Base-by-base conservation (phyloP, 2,888 invertebrate genomes). In the Lasius platythorax region DNA sequence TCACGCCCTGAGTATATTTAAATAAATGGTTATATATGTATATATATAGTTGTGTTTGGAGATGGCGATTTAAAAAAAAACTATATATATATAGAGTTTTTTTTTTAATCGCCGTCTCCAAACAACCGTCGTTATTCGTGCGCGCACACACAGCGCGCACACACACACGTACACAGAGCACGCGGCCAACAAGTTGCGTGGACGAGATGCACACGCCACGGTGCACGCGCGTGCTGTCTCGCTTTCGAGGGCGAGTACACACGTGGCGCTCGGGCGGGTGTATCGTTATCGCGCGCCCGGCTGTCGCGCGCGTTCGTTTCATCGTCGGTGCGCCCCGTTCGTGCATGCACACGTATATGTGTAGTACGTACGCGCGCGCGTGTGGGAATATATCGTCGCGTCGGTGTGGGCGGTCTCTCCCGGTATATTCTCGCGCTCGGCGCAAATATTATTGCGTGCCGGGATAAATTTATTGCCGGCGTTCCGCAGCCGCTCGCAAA, bases 361-460 rank as follows among this genome's bases (percentile, higher is more conserved):
- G 11, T 37, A n/a, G 18, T 46, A 30, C 9, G 3, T 28, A 9
- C 9, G n/a, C n/a, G 9, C 37, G 53, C 28, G 53, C 15, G 18
- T 5, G 56, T n/a, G 50, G 18, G 46, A 40, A 81, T 58, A 61
- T 61, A 76, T 66, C 28, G 64, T 12, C 53, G 66, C 50, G 30
- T 73, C 72, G 43, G 67, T 84, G 86, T 79, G 83, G 61, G 61
- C 76, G 85, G 67, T 76, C 85, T n/a, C 50, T n/a, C 50, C 83
- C 46, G 87, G 73, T 89, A 88, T 90, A 88, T 89, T 90, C 85
- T 85, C 81, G 87, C 91, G 88, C 87, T 88, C 89, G 89, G 89
- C 89, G 88, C 91, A 92, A 93, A 92, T 92, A 91, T 92, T 92
- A 91, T 93, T 91, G 92, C 92, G 91, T 90, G 91, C 90, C 88